Evolutionary conservation across 2,888 invertebrate genomes (phyloP), one percentile per base, ranked within the genome.

Genomic region (Cephonodes hylas): DNA sequence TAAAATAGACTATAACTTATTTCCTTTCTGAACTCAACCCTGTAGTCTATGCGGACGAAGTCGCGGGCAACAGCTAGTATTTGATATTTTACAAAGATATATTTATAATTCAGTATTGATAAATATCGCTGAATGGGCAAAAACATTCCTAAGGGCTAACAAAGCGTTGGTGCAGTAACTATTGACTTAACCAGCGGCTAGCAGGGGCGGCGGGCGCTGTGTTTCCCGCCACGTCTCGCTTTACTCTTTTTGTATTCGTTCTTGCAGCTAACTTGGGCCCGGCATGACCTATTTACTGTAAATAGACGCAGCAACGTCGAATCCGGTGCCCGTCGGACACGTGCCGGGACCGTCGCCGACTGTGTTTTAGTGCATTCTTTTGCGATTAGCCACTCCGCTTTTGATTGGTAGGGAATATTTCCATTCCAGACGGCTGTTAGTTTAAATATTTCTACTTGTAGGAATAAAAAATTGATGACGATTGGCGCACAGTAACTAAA

Each of bases 161-260:
- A 34, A 61, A 48, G 10, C 10, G 2, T 15, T 23, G 2, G 1
- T 3, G 48, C 22, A 22, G 8, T 60, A 60, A 60, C 42, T 15
- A n/a, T 48, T 23, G 15, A 48, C 58, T 20, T 48, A 62, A 62
- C 59, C 59, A 27, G 15, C 8, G 31, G 63, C 62, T 63, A 66
- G 62, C 56, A 65, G 60, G 56, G 38, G 20, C 48, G 68, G 66
- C 64, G 64, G 66, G 65, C 63, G 46, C 44, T 18, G 15, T 31
- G 58, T 46, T n/a, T 27, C 46, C 61, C 63, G 58, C 61, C 63
- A 57, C 64, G 8, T 53, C 72, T 76, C 80, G 86, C 79, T 90
- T 89, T 89, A 89, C 90, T 92, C 90, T 92, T 92, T 92, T 92
- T 92, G 91, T 90, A 88, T 90, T 91, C 82, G 88, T 90, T 91